Conservation (phyloP, 2,888 invertebrate species). For the Formica aserva region DNA sequence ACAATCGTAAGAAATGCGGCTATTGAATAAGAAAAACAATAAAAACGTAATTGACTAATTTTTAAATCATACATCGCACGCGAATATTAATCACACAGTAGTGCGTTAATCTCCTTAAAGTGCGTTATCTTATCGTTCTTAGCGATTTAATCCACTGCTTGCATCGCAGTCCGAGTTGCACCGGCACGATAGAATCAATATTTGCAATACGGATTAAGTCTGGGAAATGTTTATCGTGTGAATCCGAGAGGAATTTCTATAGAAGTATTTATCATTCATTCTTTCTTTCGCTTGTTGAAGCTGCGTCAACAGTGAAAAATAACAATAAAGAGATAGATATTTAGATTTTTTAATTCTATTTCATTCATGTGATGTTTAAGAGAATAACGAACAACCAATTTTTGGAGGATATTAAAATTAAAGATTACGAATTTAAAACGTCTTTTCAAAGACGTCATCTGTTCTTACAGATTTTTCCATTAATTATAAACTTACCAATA, state of each 20-base stretch:
- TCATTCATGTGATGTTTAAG: not conserved
- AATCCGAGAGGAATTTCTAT: slow-evolving; percentile 27
- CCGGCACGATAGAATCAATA: slow-evolving; percentile 62
- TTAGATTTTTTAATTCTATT: not conserved
- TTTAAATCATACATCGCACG: not conserved
- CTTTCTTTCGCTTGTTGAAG: not conserved
- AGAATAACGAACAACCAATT: not conserved
- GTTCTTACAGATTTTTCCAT: not conserved
- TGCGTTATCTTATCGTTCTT: slow-evolving; percentile 68
- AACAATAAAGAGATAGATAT: not conserved
- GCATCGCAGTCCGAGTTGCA: slow-evolving; percentile 37
- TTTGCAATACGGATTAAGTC: slow-evolving; percentile 64
- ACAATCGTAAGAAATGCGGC: not conserved
- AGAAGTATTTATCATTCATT: slow-evolving; percentile 25
- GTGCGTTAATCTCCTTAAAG: slow-evolving; percentile 34
- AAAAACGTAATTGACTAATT: not conserved
- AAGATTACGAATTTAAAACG: not conserved
- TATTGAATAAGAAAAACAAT: not conserved
- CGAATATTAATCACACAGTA: slow-evolving; percentile 6
- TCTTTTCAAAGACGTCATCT: not conserved
- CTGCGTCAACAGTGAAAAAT: not conserved
- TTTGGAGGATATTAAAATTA: not conserved
- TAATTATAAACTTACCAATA: not conserved
- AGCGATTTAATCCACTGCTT: slow-evolving; percentile 37
- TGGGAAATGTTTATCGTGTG: slow-evolving; percentile 52